phyloP scores from a whole-genome alignment of 2,113 vertebrate species.

The Aspiorhynchus laticeps region DNA sequence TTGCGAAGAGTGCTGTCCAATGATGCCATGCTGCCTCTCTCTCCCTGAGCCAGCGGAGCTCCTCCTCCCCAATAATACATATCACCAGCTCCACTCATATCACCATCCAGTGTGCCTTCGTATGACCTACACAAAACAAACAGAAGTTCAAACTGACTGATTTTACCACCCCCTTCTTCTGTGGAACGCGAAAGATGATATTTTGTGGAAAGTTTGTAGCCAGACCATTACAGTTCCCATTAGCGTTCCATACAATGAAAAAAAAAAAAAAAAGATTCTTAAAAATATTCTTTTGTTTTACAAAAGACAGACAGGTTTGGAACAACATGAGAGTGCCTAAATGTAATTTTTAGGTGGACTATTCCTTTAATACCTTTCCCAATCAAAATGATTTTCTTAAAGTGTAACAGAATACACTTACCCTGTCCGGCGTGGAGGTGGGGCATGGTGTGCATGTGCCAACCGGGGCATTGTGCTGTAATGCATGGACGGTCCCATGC shows the following conservation, averaged over 20 bases:
- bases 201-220: no score
- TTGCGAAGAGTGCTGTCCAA: conserved; percentile 92
- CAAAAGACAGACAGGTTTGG: no score
- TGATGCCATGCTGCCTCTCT: conserved; percentile 91
- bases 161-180: neutral
- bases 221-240: no score
- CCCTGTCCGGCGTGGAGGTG: conserved; percentile 86
- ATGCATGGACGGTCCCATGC: conserved; percentile 82
- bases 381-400: neutral
- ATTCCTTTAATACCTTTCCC: neutral
- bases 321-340: no score
- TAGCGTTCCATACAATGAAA: no score
- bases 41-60: conserved; percentile 87
- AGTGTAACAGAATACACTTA: neutral
- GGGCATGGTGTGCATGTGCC: conserved; percentile 72
- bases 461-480: conserved; percentile 86
- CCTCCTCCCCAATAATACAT: conserved; percentile 84
- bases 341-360: no score
- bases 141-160: neutral
- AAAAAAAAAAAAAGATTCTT: no score
- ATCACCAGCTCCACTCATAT: conserved; percentile 80
- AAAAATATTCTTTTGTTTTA: no score
- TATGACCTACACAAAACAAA: conserved; percentile 81
- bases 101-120: conserved; percentile 89
- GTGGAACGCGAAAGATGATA: no score